Conservation (phyloP, 2,797 vertebrate genomes). For the Premnoplex brunnescens region DNA sequence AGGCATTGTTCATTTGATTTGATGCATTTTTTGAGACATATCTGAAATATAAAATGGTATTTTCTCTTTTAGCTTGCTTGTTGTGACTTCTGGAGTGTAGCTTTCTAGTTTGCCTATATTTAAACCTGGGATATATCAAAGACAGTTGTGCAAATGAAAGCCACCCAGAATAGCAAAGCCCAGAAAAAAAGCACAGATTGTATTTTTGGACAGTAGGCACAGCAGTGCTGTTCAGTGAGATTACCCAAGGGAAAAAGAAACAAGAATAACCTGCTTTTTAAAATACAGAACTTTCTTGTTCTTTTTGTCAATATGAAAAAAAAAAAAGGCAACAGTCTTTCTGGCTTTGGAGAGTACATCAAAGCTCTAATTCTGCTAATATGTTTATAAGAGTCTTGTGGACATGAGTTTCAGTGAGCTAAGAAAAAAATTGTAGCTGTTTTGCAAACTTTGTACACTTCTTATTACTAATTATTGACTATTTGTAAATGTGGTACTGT, state of each 20-base stretch:
- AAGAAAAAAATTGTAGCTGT: background rate
- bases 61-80: background rate
- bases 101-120: background rate
- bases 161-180: background rate
- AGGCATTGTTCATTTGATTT: background rate
- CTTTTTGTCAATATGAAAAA: background rate
- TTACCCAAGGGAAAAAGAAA: background rate
- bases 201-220: background rate
- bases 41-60: background rate
- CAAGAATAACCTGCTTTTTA: background rate
- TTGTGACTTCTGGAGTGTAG: background rate
- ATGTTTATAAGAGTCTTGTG: background rate
- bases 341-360: background rate
- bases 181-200: background rate
- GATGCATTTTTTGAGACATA: background rate
- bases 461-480: background rate
- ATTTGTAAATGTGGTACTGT: background rate
- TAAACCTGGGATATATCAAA: background rate
- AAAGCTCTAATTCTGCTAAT: background rate
- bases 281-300: background rate
- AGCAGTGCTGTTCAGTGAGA: background rate
- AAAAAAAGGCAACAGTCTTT: background rate
- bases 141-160: background rate
- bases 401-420: background rate
- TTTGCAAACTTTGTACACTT: background rate